phyloP scores from a whole-genome alignment of 2,888 invertebrate species.

The Ditula angustiorana region DNA sequence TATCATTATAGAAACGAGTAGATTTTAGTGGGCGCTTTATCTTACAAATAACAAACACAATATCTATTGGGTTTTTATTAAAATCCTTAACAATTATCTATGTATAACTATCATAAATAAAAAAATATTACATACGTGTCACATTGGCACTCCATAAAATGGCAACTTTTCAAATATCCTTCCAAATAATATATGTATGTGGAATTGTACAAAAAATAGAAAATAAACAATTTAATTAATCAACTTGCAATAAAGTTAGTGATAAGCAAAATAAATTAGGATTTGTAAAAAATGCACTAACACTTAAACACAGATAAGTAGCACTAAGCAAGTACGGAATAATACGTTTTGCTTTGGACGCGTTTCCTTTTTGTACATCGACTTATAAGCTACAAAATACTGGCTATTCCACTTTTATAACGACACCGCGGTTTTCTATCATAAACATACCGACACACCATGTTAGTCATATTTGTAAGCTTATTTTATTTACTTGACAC shows the following conservation, averaged over 20 bases:
- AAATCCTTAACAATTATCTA: conserved; percentile 76
- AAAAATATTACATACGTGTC: conserved; percentile 66
- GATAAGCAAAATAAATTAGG: conserved; percentile 5
- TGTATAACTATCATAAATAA: conserved; percentile 71
- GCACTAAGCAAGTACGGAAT: conserved; percentile 44
- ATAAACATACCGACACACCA: neutral
- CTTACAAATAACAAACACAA: conserved; percentile 55
- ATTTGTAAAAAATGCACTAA: conserved; percentile 44
- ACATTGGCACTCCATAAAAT: conserved; percentile 74
- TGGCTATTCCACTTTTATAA: conserved; percentile 23
- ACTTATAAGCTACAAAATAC: conserved; percentile 52
- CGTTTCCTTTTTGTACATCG: conserved; percentile 56
- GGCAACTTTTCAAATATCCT: conserved; percentile 56
- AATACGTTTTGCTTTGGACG: conserved; percentile 54
- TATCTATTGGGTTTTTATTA: conserved; percentile 72
- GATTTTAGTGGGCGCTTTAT: conserved; percentile 45
- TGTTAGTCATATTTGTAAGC: neutral
- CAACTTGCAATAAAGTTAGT: neutral
- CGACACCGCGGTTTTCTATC: neutral
- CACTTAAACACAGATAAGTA: conserved; percentile 43
- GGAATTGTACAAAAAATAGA: conserved; percentile 1
- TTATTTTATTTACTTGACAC: neutral
- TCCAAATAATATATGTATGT: conserved; percentile 46
- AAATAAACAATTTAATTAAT: neutral
- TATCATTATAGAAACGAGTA: conserved; percentile 30